phyloP scores from a whole-genome alignment of 2,797 vertebrate species.

The Sebastes reedi region DNA sequence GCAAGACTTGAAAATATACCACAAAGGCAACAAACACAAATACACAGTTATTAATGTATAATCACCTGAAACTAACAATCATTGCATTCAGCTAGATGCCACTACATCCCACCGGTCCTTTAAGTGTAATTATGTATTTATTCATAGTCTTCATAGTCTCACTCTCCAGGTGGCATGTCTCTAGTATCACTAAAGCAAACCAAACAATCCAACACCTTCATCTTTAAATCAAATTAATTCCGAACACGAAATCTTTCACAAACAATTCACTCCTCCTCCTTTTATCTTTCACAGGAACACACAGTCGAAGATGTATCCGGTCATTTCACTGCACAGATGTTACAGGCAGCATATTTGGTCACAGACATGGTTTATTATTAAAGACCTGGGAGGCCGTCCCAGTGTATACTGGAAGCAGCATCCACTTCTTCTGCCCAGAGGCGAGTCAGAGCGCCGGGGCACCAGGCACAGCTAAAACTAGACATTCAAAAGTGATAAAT shows the following conservation, averaged over 20 bases:
- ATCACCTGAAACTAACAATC: too few species aligned
- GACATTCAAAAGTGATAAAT: constrained; percentile 34
- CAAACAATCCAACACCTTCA: not conserved
- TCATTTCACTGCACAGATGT: constrained; percentile 26
- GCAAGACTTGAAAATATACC: too few species aligned
- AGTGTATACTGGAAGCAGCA: constrained; percentile 15
- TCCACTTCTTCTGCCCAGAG: constrained; percentile 25
- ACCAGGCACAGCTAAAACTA: constrained; percentile 4
- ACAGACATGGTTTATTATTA: constrained; percentile 47
- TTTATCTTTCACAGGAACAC: not conserved
- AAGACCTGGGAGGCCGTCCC: constrained; percentile 13
- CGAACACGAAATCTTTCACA: not conserved
- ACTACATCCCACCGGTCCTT: too few species aligned
- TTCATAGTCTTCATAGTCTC: not conserved
- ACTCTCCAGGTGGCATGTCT: not conserved
- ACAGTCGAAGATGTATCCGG: not conserved
- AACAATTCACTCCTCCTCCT: not conserved
- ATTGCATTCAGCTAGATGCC: too few species aligned
- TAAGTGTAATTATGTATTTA: not conserved
- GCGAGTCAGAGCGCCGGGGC: constrained; percentile 10
- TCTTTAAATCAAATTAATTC: not conserved
- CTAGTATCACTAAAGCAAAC: not conserved
- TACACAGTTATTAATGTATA: not conserved
- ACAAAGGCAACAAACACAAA: not conserved
- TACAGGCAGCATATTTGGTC: constrained; percentile 25